Evolutionary conservation across 2,797 vertebrate species (phyloP).

Genomic region (Semotilus atromaculatus): DNA sequence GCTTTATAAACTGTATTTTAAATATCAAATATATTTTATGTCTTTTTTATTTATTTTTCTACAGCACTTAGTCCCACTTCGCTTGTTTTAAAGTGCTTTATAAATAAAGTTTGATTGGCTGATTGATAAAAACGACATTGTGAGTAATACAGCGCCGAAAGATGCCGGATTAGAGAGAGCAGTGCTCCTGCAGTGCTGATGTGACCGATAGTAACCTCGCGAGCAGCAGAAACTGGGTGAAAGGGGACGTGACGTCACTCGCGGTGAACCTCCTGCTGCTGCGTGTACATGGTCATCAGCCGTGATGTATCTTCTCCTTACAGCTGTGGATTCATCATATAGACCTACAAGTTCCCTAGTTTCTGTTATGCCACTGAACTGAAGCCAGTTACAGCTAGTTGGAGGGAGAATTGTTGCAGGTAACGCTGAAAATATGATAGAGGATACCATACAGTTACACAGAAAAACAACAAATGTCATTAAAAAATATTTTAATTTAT

Average conservation of each 20-base stretch:
- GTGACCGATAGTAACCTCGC: constrained; percentile 63
- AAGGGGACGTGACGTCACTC: constrained; percentile 53
- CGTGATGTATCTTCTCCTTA: neutral
- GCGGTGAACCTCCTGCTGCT: neutral
- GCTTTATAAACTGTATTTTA: too few species aligned
- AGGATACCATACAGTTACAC: neutral
- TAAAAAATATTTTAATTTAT: too few species aligned
- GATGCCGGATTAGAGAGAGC: neutral
- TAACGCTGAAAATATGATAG: neutral
- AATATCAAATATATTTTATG: too few species aligned
- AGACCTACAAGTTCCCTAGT: neutral
- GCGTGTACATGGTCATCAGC: neutral
- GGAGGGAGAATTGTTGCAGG: neutral
- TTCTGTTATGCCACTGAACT: neutral
- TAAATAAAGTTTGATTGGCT: too few species aligned
- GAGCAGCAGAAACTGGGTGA: constrained; percentile 55
- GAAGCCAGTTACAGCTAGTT: neutral
- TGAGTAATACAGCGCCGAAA: neutral
- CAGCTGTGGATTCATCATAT: neutral
- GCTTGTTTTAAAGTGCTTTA: too few species aligned
- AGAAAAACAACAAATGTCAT: neutral
- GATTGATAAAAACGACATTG: too few species aligned
- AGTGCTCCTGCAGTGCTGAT: neutral
- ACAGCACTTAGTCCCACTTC: too few species aligned
- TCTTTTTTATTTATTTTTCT: too few species aligned